Evolutionary conservation across 1,140 invertebrate genomes (phyloP).

Genomic region (Drosophila bipectinata): DNA sequence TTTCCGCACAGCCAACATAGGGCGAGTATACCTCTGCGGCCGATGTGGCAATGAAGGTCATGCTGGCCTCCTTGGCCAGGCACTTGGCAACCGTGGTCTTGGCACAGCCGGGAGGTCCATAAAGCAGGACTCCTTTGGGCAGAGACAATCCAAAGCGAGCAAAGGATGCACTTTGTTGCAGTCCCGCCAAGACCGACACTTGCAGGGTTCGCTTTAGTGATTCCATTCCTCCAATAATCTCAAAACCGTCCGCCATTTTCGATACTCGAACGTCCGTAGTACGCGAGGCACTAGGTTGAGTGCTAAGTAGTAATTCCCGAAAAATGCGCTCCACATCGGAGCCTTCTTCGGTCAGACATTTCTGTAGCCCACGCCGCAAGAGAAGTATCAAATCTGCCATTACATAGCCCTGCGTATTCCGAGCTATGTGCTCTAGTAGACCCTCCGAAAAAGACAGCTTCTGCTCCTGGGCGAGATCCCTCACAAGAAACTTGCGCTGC

Average conservation of each 20-base stretch:
- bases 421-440: slow-evolving; percentile 49
- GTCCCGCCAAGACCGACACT: slow-evolving; percentile 87
- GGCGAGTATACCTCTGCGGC: slow-evolving; percentile 89
- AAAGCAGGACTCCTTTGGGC: slow-evolving; percentile 87
- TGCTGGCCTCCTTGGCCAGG: slow-evolving; percentile 86
- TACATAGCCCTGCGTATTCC: slow-evolving; percentile 74
- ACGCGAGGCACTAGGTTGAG: slow-evolving; percentile 85
- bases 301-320: slow-evolving; percentile 15
- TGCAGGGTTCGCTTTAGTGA: slow-evolving; percentile 87
- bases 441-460: neutral
- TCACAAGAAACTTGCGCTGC: slow-evolving; percentile 50
- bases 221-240: slow-evolving; percentile 88
- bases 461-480: slow-evolving; percentile 21
- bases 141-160: slow-evolving; percentile 86
- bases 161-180: slow-evolving; percentile 87
- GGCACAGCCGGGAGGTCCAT: slow-evolving; percentile 91
- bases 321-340: slow-evolving; percentile 41
- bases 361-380: slow-evolving; percentile 49
- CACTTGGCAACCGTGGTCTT: slow-evolving; percentile 90
- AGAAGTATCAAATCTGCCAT: slow-evolving; percentile 65
- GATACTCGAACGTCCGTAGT: slow-evolving; percentile 85
- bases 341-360: slow-evolving; percentile 12
- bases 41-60: slow-evolving; percentile 87
- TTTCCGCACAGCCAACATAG: slow-evolving; percentile 88
- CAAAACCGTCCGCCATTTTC: slow-evolving; percentile 84